Evolutionary conservation across 2,113 vertebrate genomes (phyloP), one percentile per base, ranked within the genome.

Genomic region (Mustela nigripes): DNA sequence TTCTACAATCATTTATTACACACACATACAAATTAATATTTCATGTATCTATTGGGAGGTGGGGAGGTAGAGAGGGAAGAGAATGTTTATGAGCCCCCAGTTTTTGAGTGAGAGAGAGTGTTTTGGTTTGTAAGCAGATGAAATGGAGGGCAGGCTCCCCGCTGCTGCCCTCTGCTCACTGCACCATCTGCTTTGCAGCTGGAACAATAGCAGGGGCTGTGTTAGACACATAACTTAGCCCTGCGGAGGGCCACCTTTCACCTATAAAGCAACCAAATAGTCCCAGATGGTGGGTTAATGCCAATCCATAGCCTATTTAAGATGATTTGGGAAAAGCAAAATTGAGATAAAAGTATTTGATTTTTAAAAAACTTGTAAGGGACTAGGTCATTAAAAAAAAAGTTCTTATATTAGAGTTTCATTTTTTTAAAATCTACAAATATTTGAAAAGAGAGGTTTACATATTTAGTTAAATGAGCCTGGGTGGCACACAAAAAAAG

Each of bases 161-260:
- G 3, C 15, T 22, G 65, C 85, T 95, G 69, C 92, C 56, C 62
- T 96, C 79, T 86, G 89, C 36, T 93, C 62, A 24, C 28, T 69
- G n/a, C 11, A 63, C 78, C 42, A 76, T 93, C 94, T 98, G 86
- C 69, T 91, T 62, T 50, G 62, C 50, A 94, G 63, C 81, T 94
- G 73, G 67, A 83, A 90, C 58, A 89, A 45, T 81, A 93, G 28
- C 56, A 96, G 86, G 5, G 45, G 14, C 60, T 45, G 4, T 14
- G 10, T 24, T 45, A 81, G 48, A 97, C 69, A 93, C 86, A 94
- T 83, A 83, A 94, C 42, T 95, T 62, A 83, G 9, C 31, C 22
- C 63, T 58, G 31, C 42, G 53, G 36, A 94, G 83, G 95, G 86
- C 42, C 67, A 63, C 12, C 31, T 96, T 94, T 92, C 76, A 91